Percentiles rank a stretch among this genome's conserved stretches.
Evolutionary conservation across 2,113 vertebrate genomes (phyloP).

Genomic region (Benitochromis conjunctus): DNA sequence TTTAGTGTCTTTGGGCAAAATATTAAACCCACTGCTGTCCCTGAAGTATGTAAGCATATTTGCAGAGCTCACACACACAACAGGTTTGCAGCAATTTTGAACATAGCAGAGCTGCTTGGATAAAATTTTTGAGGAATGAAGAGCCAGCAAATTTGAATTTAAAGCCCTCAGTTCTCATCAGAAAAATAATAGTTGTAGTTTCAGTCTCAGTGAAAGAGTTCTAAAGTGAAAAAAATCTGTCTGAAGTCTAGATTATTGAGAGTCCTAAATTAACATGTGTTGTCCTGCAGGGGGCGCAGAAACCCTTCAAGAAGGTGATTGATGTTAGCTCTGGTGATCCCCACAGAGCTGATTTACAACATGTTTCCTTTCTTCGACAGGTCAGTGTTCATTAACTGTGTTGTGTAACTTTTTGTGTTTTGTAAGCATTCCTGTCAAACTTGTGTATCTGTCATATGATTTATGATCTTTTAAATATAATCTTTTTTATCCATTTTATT

Average conservation of each 20-base stretch:
- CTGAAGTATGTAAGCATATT: neutral
- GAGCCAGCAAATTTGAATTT: neutral
- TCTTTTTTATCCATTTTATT: neutral
- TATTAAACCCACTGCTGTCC: neutral
- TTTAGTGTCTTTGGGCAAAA: neutral
- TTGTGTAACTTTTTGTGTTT: neutral
- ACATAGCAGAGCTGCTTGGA: neutral
- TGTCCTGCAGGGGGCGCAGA: slow-evolving; percentile 13
- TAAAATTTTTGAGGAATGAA: neutral
- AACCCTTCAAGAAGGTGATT: slow-evolving; percentile 28
- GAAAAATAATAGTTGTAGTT: too few species aligned
- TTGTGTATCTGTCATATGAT: neutral
- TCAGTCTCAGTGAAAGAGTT: neutral
- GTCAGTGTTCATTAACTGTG: slow-evolving; percentile 11
- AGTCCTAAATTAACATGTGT: neutral
- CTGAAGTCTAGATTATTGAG: neutral
- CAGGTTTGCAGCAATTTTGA: neutral
- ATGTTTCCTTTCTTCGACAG: slow-evolving; percentile 59
- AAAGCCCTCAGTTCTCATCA: too few species aligned
- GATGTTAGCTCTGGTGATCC: slow-evolving; percentile 41
- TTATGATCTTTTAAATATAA: neutral
- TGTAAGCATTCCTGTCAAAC: neutral
- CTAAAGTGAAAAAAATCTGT: too few species aligned
- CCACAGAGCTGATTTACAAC: slow-evolving; percentile 40
- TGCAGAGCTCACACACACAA: neutral